Conservation (phyloP, 2,797 vertebrate genomes). For the Trematomus bernacchii region DNA sequence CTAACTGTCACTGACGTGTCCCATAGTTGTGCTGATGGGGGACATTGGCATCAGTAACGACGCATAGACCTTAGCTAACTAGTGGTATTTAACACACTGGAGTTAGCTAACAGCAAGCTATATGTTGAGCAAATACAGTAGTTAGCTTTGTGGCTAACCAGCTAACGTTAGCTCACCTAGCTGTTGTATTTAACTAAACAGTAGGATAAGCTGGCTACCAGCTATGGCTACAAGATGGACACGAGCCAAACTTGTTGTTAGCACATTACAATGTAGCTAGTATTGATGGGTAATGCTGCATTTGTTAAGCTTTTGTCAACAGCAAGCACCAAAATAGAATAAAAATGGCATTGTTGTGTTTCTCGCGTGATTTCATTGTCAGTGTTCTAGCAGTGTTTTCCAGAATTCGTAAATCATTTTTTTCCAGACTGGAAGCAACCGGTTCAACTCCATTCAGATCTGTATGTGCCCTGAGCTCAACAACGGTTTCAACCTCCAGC, state of each 20-base stretch:
- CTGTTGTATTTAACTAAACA: slow-evolving; percentile 39
- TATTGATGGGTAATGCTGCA: not conserved
- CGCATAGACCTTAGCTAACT: slow-evolving; percentile 46
- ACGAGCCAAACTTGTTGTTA: slow-evolving; percentile 57
- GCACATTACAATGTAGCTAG: slow-evolving; percentile 33
- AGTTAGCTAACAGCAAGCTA: slow-evolving; percentile 42
- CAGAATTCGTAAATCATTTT: slow-evolving; percentile 48
- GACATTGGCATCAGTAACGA: slow-evolving; percentile 24
- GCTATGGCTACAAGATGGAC: slow-evolving; percentile 46
- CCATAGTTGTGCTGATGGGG: slow-evolving; percentile 19
- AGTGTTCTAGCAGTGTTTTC: slow-evolving; percentile 48
- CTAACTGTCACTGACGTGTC: slow-evolving; percentile 19
- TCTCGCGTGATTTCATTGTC: slow-evolving; percentile 59
- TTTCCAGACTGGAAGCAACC: slow-evolving; percentile 38
- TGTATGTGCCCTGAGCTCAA: slow-evolving; percentile 48
- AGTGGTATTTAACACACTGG: slow-evolving; percentile 46
- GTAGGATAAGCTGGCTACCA: slow-evolving; percentile 38
- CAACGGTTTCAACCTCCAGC: slow-evolving; percentile 54
- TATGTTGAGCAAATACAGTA: slow-evolving; percentile 38
- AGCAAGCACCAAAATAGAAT: slow-evolving; percentile 33
- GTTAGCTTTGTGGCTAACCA: slow-evolving; percentile 63
- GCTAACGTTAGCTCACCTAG: slow-evolving; percentile 61
- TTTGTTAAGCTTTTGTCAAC: slow-evolving; percentile 22
- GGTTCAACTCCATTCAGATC: slow-evolving; percentile 51
- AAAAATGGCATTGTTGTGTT: slow-evolving; percentile 58